These are phyloP conservation scores for Syncerus caffer DNA, from an alignment of 2,797 vertebrate genomes.

Conservation along the genomic window DNA sequence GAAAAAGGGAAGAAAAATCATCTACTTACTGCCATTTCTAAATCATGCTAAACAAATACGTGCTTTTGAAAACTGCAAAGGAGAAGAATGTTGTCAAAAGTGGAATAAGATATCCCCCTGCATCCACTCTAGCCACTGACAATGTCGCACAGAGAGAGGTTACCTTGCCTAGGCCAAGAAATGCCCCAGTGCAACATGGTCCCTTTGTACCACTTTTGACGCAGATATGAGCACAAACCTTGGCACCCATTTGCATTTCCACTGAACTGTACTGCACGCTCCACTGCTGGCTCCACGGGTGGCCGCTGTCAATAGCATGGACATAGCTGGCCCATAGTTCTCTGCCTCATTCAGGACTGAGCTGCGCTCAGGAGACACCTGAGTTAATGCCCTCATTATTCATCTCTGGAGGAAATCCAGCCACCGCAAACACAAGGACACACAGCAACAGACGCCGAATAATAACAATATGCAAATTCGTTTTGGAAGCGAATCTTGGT, in stretches of 20 bases:
- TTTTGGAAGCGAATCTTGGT: conserved; percentile 30
- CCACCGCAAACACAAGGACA: neutral
- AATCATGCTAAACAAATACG: neutral
- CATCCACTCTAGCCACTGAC: neutral
- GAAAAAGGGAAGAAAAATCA: neutral
- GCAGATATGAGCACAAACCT: neutral
- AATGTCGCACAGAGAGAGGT: neutral
- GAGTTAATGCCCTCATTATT: neutral
- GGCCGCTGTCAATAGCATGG: neutral
- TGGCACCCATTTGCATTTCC: neutral
- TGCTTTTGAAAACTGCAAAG: neutral
- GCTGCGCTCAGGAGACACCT: neutral
- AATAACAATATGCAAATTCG: conserved; percentile 49
- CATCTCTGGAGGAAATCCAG: conserved; percentile 52
- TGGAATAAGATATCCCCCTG: neutral
- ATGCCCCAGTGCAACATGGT: neutral
- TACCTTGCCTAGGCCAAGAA: neutral
- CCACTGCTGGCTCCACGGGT: neutral
- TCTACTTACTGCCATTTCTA: neutral
- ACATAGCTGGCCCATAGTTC: neutral
- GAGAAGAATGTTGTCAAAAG: neutral
- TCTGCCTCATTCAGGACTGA: neutral
- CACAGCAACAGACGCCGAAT: conserved; percentile 35
- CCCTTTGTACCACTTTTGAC: neutral
- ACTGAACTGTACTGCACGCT: neutral